These are phyloP conservation scores for Mayetiola destructor DNA, from an alignment of 2,888 invertebrate species.

Conservation along the genomic window DNA sequence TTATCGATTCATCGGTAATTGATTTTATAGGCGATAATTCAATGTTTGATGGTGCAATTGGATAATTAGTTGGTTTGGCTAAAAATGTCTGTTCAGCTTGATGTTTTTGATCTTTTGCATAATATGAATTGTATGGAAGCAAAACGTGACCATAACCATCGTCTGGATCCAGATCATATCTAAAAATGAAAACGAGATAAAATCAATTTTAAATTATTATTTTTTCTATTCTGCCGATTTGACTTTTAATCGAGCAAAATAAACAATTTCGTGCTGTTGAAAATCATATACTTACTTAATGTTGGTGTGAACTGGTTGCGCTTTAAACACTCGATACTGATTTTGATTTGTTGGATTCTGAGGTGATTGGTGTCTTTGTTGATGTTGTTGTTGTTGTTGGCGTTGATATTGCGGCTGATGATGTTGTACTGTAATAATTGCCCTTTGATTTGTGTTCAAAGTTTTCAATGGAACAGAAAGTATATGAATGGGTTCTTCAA, in stretches of 20 bases:
- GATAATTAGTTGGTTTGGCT: background rate
- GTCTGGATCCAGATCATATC: slow-evolving; percentile 13
- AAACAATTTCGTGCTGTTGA: slow-evolving; percentile 1
- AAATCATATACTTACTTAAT: slow-evolving; percentile 15
- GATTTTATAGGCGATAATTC: background rate
- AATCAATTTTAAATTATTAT: no score
- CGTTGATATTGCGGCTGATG: slow-evolving; percentile 17
- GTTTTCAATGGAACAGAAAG: background rate
- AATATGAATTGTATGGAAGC: background rate
- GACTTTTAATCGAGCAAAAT: background rate
- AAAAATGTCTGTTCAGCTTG: no score
- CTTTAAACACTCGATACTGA: background rate
- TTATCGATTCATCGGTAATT: background rate
- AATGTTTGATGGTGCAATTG: background rate
- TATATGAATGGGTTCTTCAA: background rate
- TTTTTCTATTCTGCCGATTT: background rate
- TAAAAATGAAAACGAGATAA: background rate
- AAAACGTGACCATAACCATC: slow-evolving; percentile 14
- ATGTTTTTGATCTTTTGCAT: background rate
- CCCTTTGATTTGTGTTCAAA: slow-evolving; percentile 5
- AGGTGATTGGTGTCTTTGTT: slow-evolving; percentile 14
- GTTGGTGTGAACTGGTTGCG: background rate
- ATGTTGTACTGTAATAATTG: slow-evolving; percentile 19
- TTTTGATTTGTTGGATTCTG: background rate
- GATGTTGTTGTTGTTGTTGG: slow-evolving; percentile 20